These are phyloP conservation scores for Tyrophagus putrescentiae DNA, from an alignment of 1,140 invertebrate genomes.

Conservation along the genomic window DNA sequence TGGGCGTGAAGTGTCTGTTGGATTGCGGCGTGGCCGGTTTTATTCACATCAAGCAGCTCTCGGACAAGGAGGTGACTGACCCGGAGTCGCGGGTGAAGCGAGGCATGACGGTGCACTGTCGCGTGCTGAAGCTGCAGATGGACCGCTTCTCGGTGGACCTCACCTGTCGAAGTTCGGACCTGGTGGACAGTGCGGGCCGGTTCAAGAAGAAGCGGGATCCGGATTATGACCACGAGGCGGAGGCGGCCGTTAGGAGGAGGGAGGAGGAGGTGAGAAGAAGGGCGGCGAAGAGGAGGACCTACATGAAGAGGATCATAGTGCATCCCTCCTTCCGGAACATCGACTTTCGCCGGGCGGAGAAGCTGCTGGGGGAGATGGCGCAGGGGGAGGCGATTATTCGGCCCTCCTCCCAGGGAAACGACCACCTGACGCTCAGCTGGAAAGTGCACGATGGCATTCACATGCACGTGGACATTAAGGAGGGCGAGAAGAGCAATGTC, in stretches of 20 bases:
- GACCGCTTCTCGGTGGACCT: conserved; percentile 86
- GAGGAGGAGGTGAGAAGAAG: conserved; percentile 63
- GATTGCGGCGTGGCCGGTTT: conserved; percentile 91
- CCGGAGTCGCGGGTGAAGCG: conserved; percentile 72
- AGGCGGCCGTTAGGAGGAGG: conserved; percentile 58
- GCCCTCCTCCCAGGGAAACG: conserved; percentile 86
- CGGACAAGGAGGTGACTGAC: conserved; percentile 80
- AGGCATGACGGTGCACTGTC: conserved; percentile 74
- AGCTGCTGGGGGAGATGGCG: conserved; percentile 74
- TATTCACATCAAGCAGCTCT: conserved; percentile 85
- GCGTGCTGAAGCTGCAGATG: conserved; percentile 90
- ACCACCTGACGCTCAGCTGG: conserved; percentile 96
- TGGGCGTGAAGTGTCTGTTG: conserved; percentile 69
- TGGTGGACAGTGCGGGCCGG: conserved; percentile 69
- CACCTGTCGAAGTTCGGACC: conserved; percentile 80
- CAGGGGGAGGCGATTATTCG: conserved; percentile 79
- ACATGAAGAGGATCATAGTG: conserved; percentile 87
- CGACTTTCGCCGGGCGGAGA: conserved; percentile 77
- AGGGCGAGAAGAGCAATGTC: conserved; percentile 90
- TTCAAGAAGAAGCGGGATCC: conserved; percentile 63
- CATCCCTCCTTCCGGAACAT: conserved; percentile 97
- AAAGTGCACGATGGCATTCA: conserved; percentile 86
- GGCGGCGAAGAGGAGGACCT: conserved; percentile 57
- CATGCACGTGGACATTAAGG: conserved; percentile 87
- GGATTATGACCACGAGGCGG: conserved; percentile 76